phyloP scores from a whole-genome alignment of 2,113 vertebrate genomes.

The Apodemus sylvaticus region DNA sequence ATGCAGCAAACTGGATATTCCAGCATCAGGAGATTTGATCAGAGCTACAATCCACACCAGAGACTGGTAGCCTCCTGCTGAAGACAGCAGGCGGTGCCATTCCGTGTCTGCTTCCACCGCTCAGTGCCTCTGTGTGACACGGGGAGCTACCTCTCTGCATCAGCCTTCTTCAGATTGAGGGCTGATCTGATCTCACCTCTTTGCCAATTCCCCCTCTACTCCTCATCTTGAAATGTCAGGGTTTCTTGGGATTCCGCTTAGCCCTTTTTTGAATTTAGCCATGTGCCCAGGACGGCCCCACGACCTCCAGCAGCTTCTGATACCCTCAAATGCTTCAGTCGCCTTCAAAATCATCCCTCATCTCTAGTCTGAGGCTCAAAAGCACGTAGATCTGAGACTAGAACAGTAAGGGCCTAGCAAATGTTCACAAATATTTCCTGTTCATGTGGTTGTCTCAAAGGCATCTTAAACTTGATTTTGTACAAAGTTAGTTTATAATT shows the following conservation, averaged over 20 bases:
- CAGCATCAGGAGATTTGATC: neutral
- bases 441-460: neutral
- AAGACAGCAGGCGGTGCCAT: neutral
- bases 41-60: neutral
- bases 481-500: neutral
- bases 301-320: neutral
- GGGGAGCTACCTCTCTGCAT: neutral
- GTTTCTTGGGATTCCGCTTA: neutral
- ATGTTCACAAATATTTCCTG: neutral
- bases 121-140: neutral
- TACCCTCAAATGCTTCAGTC: neutral
- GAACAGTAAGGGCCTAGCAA: neutral
- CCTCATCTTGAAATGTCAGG: neutral
- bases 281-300: neutral
- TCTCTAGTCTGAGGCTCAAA: slow-evolving; percentile 23
- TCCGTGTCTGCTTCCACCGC: neutral
- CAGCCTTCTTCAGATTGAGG: neutral
- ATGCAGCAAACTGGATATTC: neutral
- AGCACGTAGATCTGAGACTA: neutral
- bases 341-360: neutral
- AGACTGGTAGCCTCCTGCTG: neutral
- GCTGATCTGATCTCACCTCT: neutral
- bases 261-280: slow-evolving; percentile 6
- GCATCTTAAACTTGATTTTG: neutral
- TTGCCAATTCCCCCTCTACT: neutral